Evolutionary conservation across 2,113 vertebrate species (phyloP).

Genomic region (Pseudolaguvia tuberculata): DNA sequence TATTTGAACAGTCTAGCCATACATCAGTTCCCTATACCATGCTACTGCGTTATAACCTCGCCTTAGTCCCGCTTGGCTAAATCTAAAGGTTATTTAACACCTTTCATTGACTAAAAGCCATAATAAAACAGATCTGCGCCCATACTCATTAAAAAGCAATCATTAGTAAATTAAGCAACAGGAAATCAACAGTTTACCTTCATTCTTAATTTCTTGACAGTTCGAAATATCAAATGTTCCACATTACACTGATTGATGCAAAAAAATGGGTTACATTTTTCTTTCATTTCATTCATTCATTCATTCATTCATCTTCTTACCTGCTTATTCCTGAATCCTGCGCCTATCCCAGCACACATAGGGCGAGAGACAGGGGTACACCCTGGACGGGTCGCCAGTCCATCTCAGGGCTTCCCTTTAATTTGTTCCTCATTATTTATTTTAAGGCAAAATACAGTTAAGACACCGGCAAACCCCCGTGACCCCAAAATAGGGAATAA

Average conservation of each 20-base stretch:
- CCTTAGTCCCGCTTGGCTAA: not conserved
- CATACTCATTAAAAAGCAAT: conserved; percentile 30
- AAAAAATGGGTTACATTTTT: no score
- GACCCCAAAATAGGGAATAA: no score
- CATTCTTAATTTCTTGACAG: conserved; percentile 18
- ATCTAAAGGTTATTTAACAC: conserved; percentile 18
- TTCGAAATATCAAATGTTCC: conserved; percentile 56
- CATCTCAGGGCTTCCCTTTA: no score
- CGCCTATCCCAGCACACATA: no score
- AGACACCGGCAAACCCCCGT: no score
- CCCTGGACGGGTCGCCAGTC: no score
- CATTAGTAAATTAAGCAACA: conserved; percentile 5
- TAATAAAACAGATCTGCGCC: not conserved
- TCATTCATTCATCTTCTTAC: no score
- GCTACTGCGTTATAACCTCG: conserved; percentile 55
- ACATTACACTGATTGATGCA: conserved; percentile 61
- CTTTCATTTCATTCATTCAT: no score
- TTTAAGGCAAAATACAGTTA: conserved; percentile 49
- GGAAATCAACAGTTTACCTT: conserved; percentile 9
- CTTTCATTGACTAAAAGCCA: conserved; percentile 29
- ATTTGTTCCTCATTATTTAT: conserved; percentile 53
- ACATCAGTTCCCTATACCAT: conserved; percentile 50
- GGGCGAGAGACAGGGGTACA: no score
- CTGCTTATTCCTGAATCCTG: no score
- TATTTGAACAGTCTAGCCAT: conserved; percentile 59